Percentiles rank a stretch among this genome's conserved stretches.
Evolutionary conservation across 2,113 vertebrate genomes (phyloP).

Genomic region (Paracanthobrama guichenoti): DNA sequence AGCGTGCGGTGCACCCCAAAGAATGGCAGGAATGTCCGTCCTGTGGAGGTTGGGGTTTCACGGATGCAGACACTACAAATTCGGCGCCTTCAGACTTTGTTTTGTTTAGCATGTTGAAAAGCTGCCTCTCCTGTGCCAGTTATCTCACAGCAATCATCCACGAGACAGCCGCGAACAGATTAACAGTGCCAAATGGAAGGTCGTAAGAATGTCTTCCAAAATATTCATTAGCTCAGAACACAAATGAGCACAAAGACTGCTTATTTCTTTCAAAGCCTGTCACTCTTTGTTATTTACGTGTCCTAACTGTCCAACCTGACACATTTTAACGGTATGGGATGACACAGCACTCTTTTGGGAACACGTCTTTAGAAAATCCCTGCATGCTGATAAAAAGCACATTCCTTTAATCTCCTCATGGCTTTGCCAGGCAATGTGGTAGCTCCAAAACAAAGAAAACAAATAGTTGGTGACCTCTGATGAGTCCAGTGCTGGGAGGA

Average conservation of each 20-base stretch:
- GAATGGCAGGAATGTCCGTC: slow-evolving; percentile 63
- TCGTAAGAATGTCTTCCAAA: slow-evolving; percentile 59
- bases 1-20: slow-evolving; percentile 33
- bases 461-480: slow-evolving; percentile 61
- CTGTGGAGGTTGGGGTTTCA: slow-evolving; percentile 55
- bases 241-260: not conserved
- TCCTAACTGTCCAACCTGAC: not conserved
- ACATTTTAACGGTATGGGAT: not conserved
- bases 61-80: not conserved
- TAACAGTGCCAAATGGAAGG: slow-evolving; percentile 60
- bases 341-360: slow-evolving; percentile 29
- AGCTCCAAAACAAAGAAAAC: slow-evolving; percentile 65
- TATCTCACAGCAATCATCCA: not conserved
- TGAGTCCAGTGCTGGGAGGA: slow-evolving; percentile 25
- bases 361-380: slow-evolving; percentile 1
- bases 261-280: not conserved
- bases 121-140: slow-evolving; percentile 1
- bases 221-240: slow-evolving; percentile 10
- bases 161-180: slow-evolving; percentile 55
- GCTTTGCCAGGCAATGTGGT: slow-evolving; percentile 61
- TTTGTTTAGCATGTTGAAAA: slow-evolving; percentile 31
- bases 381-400: slow-evolving; percentile 60
- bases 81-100: slow-evolving; percentile 43
- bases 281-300: not conserved
- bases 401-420: slow-evolving; percentile 69